Evolutionary conservation across 2,113 vertebrate species (phyloP), one percentile per base, ranked within the genome.

Genomic region (Collichthys lucidus): DNA sequence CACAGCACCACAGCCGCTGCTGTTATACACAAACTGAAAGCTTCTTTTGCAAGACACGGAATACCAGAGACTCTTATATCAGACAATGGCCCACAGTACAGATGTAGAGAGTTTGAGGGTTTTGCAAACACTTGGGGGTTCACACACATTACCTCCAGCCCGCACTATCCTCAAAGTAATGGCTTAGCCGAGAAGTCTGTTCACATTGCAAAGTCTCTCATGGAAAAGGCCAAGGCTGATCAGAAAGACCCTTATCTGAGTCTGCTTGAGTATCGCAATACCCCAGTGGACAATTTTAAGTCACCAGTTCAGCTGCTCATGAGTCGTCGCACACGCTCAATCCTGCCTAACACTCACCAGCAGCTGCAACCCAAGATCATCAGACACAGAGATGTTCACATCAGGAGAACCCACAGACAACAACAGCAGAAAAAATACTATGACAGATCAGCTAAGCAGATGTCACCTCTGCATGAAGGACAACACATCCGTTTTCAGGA

Each of bases 101-200:
- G 19, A 10, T 77, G 35, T 7, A 61, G 14, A 3, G 68, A 86
- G 19, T 84, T 88, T 17, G 19, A 67, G 15, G 4, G 0, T 0
- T 86, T 87, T 61, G 79, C 82, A 0, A 70, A 5, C 2, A 7
- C 22, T 9, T 87, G 79, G 82, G 77, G 40, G 4, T 89, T 89
- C 15, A 64, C n/a, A 0, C 69, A 86, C 20, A 74, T 42, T 4
- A 89, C 76, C 5, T 24, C 72, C 17, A 85, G 76, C 15, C 79
- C 67, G 2, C 46, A 50, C 12, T 62, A 88, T 15, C 70, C 77
- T 0, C 80, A 77, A 16, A 77, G 74, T 5, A 79, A 83, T 26
- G 68, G 63, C 2, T 35, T 80, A 1, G 55, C 83, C 4, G 62
- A 84, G 10, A 81, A 62, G 49, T 6, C 29, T 0, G 74, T 86